Base-by-base conservation (phyloP, 2,888 invertebrate species). In the Eupithecia tripunctaria region DNA sequence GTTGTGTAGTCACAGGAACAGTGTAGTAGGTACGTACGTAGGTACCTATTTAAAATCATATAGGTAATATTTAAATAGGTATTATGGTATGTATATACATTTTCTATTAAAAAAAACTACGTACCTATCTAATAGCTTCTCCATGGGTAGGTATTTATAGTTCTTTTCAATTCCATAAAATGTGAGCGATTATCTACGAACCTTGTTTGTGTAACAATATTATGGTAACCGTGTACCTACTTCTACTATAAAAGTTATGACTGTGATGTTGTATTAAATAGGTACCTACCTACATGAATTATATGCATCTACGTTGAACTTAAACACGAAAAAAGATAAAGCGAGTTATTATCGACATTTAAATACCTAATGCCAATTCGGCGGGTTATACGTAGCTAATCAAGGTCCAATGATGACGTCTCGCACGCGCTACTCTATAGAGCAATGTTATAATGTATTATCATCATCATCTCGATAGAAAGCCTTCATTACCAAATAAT, bases 391-490 rank as follows among this genome's bases (percentile, higher is more conserved):
- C 0, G 0, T 43, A 43, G 0, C 10, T 43, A 43, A 1, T 43
- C 43, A n/a, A 47, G n/a, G 47, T 47, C n/a, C n/a, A n/a, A 47
- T n/a, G 8, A 47, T 18, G n/a, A 47, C 36, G 36, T 36, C 36
- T 10, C 36, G 36, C 36, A 36, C 36, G 36, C 8, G 6, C 36
- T 36, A 10, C 8, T 7, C 10, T 36, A 1, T 36, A 10, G 10
- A 36, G 36, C 36, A 36, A 43, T 43, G 18, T 18, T 4, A 5
- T 14, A n/a, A 47, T n/a, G n/a, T n/a, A 43, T n/a, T 47, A 47
- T 47, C 47, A 47, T 47, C n/a, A 47, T n/a, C 47, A 47, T n/a
- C 8, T n/a, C 47, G n/a, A n/a, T n/a, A 47, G n/a, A 47, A 47
- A 32, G 6, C 0, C 32, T 6, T 32, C 4, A 1, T 4, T 32